phyloP scores from a whole-genome alignment of 2,888 invertebrate species.

The Dynastes grantii region DNA sequence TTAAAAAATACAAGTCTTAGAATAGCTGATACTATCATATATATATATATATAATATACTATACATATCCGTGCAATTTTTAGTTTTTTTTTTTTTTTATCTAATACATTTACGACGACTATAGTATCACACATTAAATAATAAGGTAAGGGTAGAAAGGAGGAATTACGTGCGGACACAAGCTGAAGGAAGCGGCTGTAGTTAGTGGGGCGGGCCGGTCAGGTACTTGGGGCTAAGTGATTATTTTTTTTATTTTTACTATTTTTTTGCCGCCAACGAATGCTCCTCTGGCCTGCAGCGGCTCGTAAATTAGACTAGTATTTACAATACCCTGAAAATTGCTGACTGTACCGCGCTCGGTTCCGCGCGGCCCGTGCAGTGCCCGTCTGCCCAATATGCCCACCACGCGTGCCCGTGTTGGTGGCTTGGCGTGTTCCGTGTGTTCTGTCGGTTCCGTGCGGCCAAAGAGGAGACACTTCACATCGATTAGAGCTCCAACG shows the following conservation, averaged over 20 bases:
- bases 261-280: conserved; percentile 65
- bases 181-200: conserved; percentile 61
- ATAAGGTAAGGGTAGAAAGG: conserved; percentile 65
- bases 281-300: conserved; percentile 67
- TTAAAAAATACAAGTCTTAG: conserved; percentile 72
- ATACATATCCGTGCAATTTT: conserved; percentile 71
- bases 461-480: conserved; percentile 61
- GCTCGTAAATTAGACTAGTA: conserved; percentile 71
- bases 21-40: conserved; percentile 70
- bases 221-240: conserved; percentile 67
- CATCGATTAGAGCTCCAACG: conserved; percentile 57
- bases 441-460: conserved; percentile 57
- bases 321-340: conserved; percentile 71
- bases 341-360: conserved; percentile 64
- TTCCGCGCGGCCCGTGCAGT: conserved; percentile 50
- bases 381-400: conserved; percentile 46
- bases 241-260: conserved; percentile 29
- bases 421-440: conserved; percentile 52
- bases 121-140: conserved; percentile 71
- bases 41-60: conserved; percentile 66
- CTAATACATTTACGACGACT: conserved; percentile 69
- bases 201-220: conserved; percentile 66
- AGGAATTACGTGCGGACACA: conserved; percentile 65
- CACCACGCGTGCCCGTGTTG: conserved; percentile 45
- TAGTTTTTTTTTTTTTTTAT: conserved; percentile 61